Base-by-base conservation (phyloP, 2,797 vertebrate genomes). In the Falco concolor region DNA sequence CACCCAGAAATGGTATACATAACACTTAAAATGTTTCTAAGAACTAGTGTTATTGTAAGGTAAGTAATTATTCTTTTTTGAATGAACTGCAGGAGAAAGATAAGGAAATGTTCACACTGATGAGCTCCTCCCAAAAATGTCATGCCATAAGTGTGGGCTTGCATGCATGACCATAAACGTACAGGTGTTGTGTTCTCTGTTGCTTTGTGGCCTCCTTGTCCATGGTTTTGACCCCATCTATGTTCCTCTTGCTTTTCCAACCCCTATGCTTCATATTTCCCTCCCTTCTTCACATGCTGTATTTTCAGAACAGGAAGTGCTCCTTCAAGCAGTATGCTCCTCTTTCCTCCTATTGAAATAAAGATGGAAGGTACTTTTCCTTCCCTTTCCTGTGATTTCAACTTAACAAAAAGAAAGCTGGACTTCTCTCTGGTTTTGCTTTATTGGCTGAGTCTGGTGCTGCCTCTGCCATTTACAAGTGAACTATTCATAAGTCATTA, bases 401-500 rank as follows among this genome's bases (percentile, higher is more conserved):
- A 23, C 28, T 34, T 77, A 93, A 76, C 80, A 86, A 63, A 94
- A 73, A 79, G 76, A 76, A 94, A 81, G 34, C 52, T 90, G 76
- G 38, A 44, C 73, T 92, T 85, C 64, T 69, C 25, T 86, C 64
- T 95, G 75, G 10, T 79, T 72, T 79, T 83, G 50, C 47, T 76
- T 94, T 91, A 75, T 84, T 91, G 87, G 30, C 79, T 80, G 81
- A 70, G 59, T 74, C 88, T 88, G 79, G 32, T 93, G 64, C 76
- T 93, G 47, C 83, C 64, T 92, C 47, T 94, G 89, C 60, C 73
- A 70, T 84, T 92, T 90, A 63, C 12, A 63, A 67, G 63, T 76
- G 67, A 90, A 32, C 61, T 67, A 23, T 74, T 86, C 32, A 2
- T 88, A 65, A 83, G 68, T 83, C 76, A 12, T 82, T 77, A 88